A percentile compares a stretch with the other conserved stretches of the same genome.
Conservation (phyloP, 1,140 invertebrate species). For the Bombyx mori region DNA sequence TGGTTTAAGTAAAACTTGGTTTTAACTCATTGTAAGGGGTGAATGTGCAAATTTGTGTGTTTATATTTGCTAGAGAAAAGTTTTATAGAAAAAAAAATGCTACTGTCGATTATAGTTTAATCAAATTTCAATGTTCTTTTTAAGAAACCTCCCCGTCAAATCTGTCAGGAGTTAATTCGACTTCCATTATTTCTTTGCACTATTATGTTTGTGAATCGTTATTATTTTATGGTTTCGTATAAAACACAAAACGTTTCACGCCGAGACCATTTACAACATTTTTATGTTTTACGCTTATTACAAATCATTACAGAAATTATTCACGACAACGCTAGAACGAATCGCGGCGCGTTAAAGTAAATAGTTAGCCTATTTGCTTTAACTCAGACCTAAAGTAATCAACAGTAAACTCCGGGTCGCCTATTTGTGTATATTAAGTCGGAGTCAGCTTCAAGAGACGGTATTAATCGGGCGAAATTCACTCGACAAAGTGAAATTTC, state of each 20-base stretch:
- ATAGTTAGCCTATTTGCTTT: conserved; percentile 15
- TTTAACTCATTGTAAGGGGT: too few species aligned
- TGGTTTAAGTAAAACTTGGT: not conserved
- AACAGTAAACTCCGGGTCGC: conserved; percentile 18
- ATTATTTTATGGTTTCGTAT: too few species aligned
- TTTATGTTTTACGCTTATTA: conserved; percentile 3
- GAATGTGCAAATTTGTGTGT: too few species aligned
- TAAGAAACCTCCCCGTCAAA: too few species aligned
- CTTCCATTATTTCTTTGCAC: too few species aligned
- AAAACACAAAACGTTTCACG: too few species aligned
- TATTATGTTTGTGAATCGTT: too few species aligned
- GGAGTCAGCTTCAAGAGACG: conserved; percentile 9
- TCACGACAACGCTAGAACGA: conserved; percentile 11
- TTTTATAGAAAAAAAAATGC: too few species aligned
- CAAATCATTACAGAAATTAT: not conserved
- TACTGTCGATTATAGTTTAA: too few species aligned
- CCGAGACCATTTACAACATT: not conserved
- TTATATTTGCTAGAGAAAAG: too few species aligned
- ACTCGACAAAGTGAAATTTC: conserved; percentile 41
- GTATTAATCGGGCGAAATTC: conserved; percentile 22
- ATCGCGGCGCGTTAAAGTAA: conserved; percentile 12
- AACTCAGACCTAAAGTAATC: conserved; percentile 23
- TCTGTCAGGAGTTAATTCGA: too few species aligned
- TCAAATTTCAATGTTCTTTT: too few species aligned
- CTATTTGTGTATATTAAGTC: conserved; percentile 29